Percentiles rank a stretch among this genome's conserved stretches.
These are phyloP conservation scores for Catocala sponsa DNA, from an alignment of 2,888 invertebrate species.

Conservation along the genomic window DNA sequence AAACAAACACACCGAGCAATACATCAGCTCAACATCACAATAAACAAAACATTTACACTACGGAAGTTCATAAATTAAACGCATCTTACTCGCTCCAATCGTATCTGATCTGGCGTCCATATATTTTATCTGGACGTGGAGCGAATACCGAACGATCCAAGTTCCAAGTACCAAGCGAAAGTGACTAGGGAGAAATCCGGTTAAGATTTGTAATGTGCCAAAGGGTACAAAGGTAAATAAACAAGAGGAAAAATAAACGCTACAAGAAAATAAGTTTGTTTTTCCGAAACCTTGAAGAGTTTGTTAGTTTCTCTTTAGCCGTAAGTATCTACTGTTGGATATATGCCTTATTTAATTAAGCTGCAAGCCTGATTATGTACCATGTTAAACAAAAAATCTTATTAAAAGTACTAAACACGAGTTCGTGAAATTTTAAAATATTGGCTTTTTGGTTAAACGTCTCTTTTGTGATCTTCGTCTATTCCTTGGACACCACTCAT, in stretches of 20 bases:
- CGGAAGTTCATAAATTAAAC: conserved; percentile 44
- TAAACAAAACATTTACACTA: conserved; percentile 37
- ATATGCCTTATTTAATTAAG: too few relatives aligned
- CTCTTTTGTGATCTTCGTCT: too few relatives aligned
- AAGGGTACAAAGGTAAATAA: conserved; percentile 7
- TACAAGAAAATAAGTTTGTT: too few relatives aligned
- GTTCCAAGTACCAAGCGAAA: conserved; percentile 19
- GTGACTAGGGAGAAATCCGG: conserved; percentile 15
- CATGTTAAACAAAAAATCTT: too few relatives aligned
- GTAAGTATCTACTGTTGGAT: too few relatives aligned
- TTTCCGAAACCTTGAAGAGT: too few relatives aligned
- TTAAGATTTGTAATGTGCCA: conserved; percentile 10
- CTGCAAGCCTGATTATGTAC: too few relatives aligned
- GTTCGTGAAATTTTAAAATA: too few relatives aligned
- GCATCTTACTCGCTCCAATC: conserved; percentile 43
- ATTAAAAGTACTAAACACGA: too few relatives aligned
- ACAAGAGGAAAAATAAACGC: background rate
- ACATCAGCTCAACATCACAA: conserved; percentile 6
- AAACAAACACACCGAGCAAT: background rate
- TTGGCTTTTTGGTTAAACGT: too few relatives aligned
- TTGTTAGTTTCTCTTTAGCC: too few relatives aligned
- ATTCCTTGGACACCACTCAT: too few relatives aligned
- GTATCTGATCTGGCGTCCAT: conserved; percentile 43
- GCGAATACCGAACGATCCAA: conserved; percentile 40
- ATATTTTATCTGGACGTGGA: conserved; percentile 47